Evolutionary conservation across 30 jellyfish, hydroid and myxozoan genomes (phyloP), one percentile per base, ranked within the genome.

Genomic region (Aurelia aurita): DNA sequence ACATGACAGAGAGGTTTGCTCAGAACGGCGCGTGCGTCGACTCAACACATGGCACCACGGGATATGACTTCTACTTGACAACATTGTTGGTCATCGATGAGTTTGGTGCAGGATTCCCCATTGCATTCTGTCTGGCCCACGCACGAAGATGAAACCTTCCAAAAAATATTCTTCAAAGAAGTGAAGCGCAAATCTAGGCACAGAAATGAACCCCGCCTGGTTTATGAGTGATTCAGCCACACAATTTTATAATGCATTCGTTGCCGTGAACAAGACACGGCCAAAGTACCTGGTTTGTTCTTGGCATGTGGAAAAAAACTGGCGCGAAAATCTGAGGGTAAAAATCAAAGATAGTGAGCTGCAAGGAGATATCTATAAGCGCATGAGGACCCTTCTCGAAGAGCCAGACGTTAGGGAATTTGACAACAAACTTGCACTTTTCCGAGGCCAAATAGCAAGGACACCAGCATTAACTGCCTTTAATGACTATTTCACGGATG

Each of bases 71-170:
- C 9, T 22, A 16, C 28, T 22, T 55, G 66, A 22, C 28, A 16
- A 55, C 66, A 13, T 19, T 55, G 27, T 23, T 55, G 5, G 66
- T 55, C 23, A 55, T 16, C 5, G 66, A 55, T 55, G 27, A 55
- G 28, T 55, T 55, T 55, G 66, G 66, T 16, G 66, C 23, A 55
- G 66, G 66, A 2, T 16, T 55, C 23, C 66, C 66, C 23, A 5
- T 55, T 3, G 66, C 66, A 19, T 55, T 55, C 28, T 55, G 66
- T 23, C 26, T 55, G 23, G 66, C 66, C 66, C 27, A 55, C 66
- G 27, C 66, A 55, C 66, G 66, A 55, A 55, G 66, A 55, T 22
- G 66, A 55, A 22, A 55, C 66, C 66, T 55, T 55, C 10, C 66
- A 16, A 22, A 55, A 22, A 0, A 55, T 55, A 55, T 55, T 55